A percentile compares a stretch with the other conserved stretches of the same genome.
These are phyloP conservation scores for Thalassophryne amazonica DNA, from an alignment of 2,797 vertebrate species.

Conservation along the genomic window DNA sequence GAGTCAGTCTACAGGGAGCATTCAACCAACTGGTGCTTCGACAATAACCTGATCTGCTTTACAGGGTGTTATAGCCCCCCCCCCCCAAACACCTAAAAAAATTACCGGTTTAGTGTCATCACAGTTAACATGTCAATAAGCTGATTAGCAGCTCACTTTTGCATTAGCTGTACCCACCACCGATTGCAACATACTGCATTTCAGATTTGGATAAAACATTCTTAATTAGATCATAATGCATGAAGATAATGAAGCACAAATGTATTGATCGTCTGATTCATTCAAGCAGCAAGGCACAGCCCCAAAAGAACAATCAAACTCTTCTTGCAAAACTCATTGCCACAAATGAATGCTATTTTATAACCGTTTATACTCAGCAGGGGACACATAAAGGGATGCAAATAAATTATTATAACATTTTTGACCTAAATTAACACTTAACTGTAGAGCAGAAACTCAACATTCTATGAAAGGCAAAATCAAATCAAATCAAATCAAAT, in stretches of 20 bases:
- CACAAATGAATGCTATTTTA: slow-evolving; percentile 35
- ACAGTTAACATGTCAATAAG: too few relatives aligned
- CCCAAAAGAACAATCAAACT: slow-evolving; percentile 18
- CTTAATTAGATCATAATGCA: slow-evolving; percentile 11
- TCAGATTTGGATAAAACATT: background rate
- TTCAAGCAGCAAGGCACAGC: slow-evolving; percentile 5
- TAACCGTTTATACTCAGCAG: slow-evolving; percentile 15
- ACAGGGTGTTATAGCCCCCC: too few relatives aligned
- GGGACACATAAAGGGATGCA: slow-evolving; percentile 29
- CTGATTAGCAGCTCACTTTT: too few relatives aligned
- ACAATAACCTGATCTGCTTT: too few relatives aligned
- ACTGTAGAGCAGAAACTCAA: background rate
- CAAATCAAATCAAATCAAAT: too few relatives aligned
- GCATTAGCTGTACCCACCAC: too few relatives aligned
- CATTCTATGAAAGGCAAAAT: too few relatives aligned
- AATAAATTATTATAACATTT: slow-evolving; percentile 36
- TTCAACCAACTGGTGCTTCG: too few relatives aligned
- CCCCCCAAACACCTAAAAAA: too few relatives aligned
- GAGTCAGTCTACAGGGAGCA: too few relatives aligned
- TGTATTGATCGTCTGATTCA: slow-evolving; percentile 30
- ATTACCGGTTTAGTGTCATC: too few relatives aligned
- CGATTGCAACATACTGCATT: too few relatives aligned
- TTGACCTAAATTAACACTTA: slow-evolving; percentile 31
- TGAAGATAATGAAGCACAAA: slow-evolving; percentile 30
- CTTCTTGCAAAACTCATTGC: slow-evolving; percentile 11